Conservation (phyloP, 2,888 invertebrate genomes). For the Drosophila prostipennis region DNA sequence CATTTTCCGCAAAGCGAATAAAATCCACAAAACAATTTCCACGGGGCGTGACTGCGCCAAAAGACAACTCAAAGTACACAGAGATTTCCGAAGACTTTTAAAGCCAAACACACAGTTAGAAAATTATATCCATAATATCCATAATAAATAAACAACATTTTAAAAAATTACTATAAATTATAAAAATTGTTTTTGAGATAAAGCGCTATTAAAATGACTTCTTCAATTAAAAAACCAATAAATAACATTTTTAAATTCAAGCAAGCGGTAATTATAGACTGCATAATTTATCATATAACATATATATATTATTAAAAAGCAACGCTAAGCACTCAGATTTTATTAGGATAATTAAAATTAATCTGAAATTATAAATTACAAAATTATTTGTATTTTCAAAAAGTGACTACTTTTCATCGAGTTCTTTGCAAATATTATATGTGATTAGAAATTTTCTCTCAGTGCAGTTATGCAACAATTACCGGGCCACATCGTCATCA, state of each 20-base stretch:
- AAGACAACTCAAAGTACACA: slow-evolving; percentile 22
- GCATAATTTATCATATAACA: background rate
- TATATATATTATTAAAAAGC: background rate
- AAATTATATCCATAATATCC: background rate
- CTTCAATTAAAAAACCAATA: background rate
- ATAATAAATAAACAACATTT: background rate
- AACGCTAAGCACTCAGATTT: background rate
- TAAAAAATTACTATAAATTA: background rate
- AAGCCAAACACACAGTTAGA: slow-evolving; percentile 7
- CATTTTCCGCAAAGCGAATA: slow-evolving; percentile 37
- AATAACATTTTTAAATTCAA: background rate
- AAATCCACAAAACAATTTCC: slow-evolving; percentile 40
- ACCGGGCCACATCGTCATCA: slow-evolving; percentile 16
- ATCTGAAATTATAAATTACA: too few relatives aligned
- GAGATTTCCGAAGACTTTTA: slow-evolving; percentile 2
- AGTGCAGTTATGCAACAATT: slow-evolving; percentile 64
- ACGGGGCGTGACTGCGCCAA: slow-evolving; percentile 29
- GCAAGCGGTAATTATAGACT: too few relatives aligned
- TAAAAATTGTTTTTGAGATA: background rate
- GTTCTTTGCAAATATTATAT: too few relatives aligned
- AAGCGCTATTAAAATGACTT: background rate
- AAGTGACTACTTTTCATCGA: too few relatives aligned
- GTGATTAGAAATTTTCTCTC: background rate
- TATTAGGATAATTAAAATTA: background rate
- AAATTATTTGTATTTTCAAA: too few relatives aligned